These are phyloP conservation scores for Perodicticus potto DNA, from an alignment of 2,797 vertebrate genomes.

Conservation along the genomic window DNA sequence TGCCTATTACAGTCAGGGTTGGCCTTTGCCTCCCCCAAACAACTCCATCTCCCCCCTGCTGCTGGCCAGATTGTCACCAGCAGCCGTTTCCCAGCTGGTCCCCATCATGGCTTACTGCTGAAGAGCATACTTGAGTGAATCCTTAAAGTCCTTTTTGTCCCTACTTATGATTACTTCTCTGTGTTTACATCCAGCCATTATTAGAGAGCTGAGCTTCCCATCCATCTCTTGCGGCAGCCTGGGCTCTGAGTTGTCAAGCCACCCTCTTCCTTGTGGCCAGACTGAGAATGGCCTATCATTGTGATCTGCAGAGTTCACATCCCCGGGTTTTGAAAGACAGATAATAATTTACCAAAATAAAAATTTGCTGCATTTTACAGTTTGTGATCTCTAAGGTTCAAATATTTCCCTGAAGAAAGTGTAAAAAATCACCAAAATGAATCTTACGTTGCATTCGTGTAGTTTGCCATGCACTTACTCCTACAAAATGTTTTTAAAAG, in stretches of 20 bases:
- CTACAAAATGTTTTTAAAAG: not conserved
- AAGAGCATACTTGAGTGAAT: not conserved
- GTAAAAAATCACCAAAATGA: conserved; percentile 30
- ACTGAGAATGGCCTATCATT: not conserved
- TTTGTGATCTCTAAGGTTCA: not conserved
- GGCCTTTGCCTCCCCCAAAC: not conserved
- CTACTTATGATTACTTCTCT: not conserved
- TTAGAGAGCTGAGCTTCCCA: not conserved
- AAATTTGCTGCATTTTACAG: not conserved
- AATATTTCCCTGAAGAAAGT: conserved; percentile 13
- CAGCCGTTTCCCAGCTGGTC: not conserved
- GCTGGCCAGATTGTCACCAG: not conserved
- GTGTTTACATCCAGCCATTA: not conserved
- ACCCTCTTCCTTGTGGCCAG: not conserved
- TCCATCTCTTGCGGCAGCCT: not conserved
- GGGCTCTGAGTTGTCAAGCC: not conserved
- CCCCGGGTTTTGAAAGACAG: not conserved
- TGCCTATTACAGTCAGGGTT: not conserved
- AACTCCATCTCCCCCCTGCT: not conserved
- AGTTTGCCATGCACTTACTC: not conserved
- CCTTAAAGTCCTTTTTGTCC: not conserved
- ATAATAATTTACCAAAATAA: not conserved
- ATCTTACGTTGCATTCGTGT: not conserved
- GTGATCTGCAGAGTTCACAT: not conserved
- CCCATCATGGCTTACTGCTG: not conserved